phyloP scores from a whole-genome alignment of 2,113 vertebrate genomes.

The Myanophis thanlyinensis region DNA sequence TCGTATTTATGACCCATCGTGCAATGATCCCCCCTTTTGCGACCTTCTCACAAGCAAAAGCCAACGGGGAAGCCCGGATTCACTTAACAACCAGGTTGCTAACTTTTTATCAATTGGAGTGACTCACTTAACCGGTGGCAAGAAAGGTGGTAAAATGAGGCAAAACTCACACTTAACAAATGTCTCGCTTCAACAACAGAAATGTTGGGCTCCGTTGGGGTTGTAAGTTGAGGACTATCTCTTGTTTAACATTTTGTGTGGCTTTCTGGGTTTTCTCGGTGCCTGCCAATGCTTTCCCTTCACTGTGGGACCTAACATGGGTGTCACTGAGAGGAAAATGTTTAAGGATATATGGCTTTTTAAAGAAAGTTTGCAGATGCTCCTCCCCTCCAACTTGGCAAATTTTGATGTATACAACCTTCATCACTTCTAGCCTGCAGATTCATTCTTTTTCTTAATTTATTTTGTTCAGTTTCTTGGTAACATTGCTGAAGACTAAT shows the following conservation, averaged over 20 bases:
- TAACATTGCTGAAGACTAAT: not conserved
- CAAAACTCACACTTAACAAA: not conserved
- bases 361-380: not conserved
- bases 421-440: not conserved
- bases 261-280: not conserved
- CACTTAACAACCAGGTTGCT: not conserved
- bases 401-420: not conserved
- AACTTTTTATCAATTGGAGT: not conserved
- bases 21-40: not conserved
- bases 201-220: not conserved
- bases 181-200: not conserved
- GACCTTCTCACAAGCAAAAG: not conserved
- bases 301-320: not conserved
- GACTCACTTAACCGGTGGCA: not conserved
- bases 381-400: not conserved
- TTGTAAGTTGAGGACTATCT: not conserved
- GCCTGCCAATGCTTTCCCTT: not conserved
- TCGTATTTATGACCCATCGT: not conserved
- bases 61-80: not conserved
- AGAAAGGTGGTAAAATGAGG: not conserved
- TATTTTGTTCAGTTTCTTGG: not conserved
- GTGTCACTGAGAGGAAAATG: not conserved
- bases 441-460: not conserved
- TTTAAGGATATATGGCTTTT: not conserved
- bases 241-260: not conserved